Evolutionary conservation across 2,113 vertebrate species (phyloP).

Genomic region (Microcebus ravelobensis): DNA sequence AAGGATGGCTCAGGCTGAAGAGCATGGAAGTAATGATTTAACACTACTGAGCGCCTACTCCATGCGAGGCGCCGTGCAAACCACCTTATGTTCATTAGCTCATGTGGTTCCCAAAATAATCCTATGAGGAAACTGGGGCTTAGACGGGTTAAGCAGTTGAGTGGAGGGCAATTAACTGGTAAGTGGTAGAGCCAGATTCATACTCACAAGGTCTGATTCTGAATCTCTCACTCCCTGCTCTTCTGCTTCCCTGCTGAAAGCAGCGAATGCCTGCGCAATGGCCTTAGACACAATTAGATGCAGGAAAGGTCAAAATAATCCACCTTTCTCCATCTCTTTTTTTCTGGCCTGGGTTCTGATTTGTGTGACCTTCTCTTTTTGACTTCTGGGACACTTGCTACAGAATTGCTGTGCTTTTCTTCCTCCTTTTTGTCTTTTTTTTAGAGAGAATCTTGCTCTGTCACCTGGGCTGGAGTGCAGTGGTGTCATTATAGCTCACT

Average conservation of each 20-base stretch:
- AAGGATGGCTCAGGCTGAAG: not conserved
- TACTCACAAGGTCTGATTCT: not conserved
- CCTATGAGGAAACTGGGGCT: not conserved
- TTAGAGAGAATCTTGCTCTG: too few relatives aligned
- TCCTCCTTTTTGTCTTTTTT: not conserved
- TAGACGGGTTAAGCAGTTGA: not conserved
- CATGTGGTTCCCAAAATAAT: not conserved
- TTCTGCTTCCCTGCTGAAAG: not conserved
- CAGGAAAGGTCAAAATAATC: not conserved
- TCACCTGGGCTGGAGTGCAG: too few relatives aligned
- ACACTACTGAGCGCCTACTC: rapidly evolving
- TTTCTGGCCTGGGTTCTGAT: not conserved
- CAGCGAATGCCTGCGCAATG: not conserved
- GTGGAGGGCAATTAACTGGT: not conserved
- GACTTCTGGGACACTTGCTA: not conserved
- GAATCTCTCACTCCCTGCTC: not conserved
- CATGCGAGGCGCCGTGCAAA: not conserved
- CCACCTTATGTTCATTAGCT: not conserved
- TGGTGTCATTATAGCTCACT: too few relatives aligned
- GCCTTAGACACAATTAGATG: not conserved
- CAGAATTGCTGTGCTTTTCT: not conserved
- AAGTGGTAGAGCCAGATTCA: not conserved
- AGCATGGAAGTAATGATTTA: not conserved
- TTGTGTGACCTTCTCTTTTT: not conserved
- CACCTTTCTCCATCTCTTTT: too few relatives aligned